A percentile compares a stretch with the other conserved stretches of the same genome.
Conservation (phyloP, 2,888 invertebrate genomes). For the Apodemia mormo region DNA sequence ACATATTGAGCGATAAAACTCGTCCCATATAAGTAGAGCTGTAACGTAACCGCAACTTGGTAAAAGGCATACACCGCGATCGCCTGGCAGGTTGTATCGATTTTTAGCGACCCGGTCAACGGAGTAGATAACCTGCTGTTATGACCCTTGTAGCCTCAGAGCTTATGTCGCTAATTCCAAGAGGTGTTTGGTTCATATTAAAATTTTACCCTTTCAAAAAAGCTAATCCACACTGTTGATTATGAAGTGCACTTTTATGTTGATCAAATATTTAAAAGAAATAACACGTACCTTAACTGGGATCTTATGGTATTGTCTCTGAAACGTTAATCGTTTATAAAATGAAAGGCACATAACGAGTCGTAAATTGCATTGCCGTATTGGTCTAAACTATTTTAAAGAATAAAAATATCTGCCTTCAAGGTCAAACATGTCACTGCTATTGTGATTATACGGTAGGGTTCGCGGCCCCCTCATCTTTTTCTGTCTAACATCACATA, state of each 20-base stretch:
- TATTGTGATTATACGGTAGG: no score
- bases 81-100: slow-evolving; percentile 16
- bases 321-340: no score
- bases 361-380: no score
- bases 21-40: not conserved
- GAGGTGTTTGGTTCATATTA: not conserved
- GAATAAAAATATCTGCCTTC: no score
- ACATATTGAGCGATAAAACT: slow-evolving; percentile 3
- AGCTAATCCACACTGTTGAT: not conserved
- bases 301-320: no score
- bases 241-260: not conserved
- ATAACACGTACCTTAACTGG: no score
- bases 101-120: slow-evolving; percentile 44
- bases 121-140: slow-evolving; percentile 40
- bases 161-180: not conserved
- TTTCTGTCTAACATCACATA: no score
- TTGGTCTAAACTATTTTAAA: no score
- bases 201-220: not conserved
- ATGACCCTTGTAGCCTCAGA: slow-evolving; percentile 36
- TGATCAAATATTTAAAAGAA: not conserved
- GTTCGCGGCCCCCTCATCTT: no score
- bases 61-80: slow-evolving; percentile 14
- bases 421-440: no score
- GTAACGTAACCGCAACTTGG: slow-evolving; percentile 8
- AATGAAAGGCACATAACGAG: no score